Base-by-base conservation (phyloP, 2,797 vertebrate species). In the Karalla daura region DNA sequence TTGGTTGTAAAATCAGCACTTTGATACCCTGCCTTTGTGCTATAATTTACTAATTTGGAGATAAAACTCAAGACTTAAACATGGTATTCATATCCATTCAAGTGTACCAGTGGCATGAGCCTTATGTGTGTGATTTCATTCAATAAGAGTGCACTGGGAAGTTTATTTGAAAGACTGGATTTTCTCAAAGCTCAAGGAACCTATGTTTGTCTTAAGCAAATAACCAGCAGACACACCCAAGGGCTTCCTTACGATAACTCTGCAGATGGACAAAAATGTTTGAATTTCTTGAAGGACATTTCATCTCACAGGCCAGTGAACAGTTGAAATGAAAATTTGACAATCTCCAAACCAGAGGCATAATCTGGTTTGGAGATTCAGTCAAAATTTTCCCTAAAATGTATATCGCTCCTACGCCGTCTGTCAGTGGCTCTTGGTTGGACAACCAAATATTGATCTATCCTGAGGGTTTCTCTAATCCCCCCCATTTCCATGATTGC, bases 241-340 rank as follows among this genome's bases (percentile, higher is more conserved):
- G 9, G 27, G 25, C 55, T 25, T 23, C 5, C 21, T 59, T 81
- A 86, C 85, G 84, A 80, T 86, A 76, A 86, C 83, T 76, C 54
- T 64, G 37, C 45, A 67, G 56, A 43, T 47, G 35, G 44, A 80
- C 70, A 60, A 56, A 51, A 40, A 20, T 76, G 55, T 66, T 80
- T 44, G 24, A 45, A 24, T 35, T 70, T 64, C 39, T 60, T 70
- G 65, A 84, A 53, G 61, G 56, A 51, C 30, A 69, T 17, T 53
- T 33, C 44, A 55, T 65, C 17, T 24, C n/a, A 17, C 15, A 32
- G 5, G 0, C 50, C 28, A 46, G 5, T 12, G 23, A n/a, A 30
- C 10, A 30, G 28, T 7, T 30, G 28, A 30, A 30, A n/a, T 20
- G 6, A 51, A 36, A 1, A 52, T 35, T 18, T 33, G 1, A 15